Percentiles rank a stretch among this genome's conserved stretches.
Evolutionary conservation across 1,140 invertebrate species (phyloP).

Genomic region (Ruditapes philippinarum): DNA sequence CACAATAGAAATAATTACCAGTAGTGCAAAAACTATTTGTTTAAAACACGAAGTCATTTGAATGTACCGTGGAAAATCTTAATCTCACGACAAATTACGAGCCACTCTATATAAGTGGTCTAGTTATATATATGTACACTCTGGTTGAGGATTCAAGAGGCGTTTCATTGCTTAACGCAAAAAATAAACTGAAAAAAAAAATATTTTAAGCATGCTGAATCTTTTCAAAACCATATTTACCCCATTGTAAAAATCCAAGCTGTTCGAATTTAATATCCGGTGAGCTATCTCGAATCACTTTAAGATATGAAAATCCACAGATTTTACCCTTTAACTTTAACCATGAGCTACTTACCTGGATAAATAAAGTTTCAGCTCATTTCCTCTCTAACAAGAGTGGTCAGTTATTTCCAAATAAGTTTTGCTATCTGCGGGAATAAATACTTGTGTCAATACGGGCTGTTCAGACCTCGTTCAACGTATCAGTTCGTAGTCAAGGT

Average conservation of each 20-base stretch:
- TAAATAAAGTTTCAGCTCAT: constrained; percentile 20
- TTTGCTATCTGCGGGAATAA: constrained; percentile 27
- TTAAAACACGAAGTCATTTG: constrained; percentile 8
- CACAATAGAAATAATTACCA: constrained; percentile 26
- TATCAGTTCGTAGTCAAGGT: constrained; percentile 62
- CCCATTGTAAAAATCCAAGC: not conserved
- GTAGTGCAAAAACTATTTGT: constrained; percentile 38
- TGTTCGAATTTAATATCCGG: not conserved
- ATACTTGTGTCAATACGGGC: constrained; percentile 39
- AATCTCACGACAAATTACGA: not conserved
- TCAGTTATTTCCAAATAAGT: constrained; percentile 42
- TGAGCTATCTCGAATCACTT: not conserved
- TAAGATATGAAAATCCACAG: not conserved
- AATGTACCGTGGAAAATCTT: not conserved
- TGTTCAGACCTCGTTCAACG: not conserved
- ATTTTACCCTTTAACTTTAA: not conserved
- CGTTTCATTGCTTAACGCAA: not conserved
- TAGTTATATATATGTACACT: no score
- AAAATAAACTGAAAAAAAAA: no score
- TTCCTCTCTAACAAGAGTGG: not conserved
- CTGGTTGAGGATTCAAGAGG: not conserved
- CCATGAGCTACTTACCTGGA: constrained; percentile 34
- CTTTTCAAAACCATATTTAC: not conserved
- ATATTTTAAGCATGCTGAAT: no score
- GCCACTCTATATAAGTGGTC: not conserved